Conservation (phyloP, 2,888 invertebrate genomes). For the Andrena camellia region DNA sequence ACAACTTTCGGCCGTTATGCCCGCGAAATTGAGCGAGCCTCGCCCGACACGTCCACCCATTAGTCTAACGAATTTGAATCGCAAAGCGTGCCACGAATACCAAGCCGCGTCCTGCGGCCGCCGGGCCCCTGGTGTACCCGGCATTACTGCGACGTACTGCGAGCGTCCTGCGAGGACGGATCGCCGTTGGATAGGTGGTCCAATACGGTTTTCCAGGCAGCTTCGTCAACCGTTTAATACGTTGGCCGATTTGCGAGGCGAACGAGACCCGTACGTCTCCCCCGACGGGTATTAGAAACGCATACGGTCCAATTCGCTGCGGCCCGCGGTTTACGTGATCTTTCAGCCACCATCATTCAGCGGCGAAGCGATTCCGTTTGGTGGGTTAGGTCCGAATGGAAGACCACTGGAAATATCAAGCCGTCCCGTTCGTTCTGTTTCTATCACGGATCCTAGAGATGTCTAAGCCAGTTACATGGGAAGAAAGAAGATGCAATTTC, state of each 20-base stretch:
- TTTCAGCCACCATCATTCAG: not conserved
- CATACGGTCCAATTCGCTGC: slow-evolving; percentile 23
- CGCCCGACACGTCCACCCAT: slow-evolving; percentile 57
- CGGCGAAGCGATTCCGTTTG: not conserved
- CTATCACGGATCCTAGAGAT: too few species aligned
- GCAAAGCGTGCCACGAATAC: slow-evolving; percentile 65
- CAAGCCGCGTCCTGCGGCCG: slow-evolving; percentile 21
- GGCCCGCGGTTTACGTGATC: slow-evolving; percentile 39
- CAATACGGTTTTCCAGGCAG: slow-evolving; percentile 1
- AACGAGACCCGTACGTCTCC: slow-evolving; percentile 5
- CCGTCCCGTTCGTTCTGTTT: too few species aligned
- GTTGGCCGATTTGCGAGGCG: slow-evolving; percentile 21
- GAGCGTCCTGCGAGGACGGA: slow-evolving; percentile 38
- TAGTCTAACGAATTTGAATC: slow-evolving; percentile 67
- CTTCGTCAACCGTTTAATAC: slow-evolving; percentile 53
- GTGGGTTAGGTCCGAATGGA: too few species aligned
- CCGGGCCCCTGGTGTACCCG: slow-evolving; percentile 10
- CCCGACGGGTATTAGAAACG: slow-evolving; percentile 28
- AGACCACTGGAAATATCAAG: too few species aligned
- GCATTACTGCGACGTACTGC: slow-evolving; percentile 22
- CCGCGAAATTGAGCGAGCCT: slow-evolving; percentile 53
- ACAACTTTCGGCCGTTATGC: slow-evolving; percentile 54
- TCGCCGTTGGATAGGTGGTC: slow-evolving; percentile 38
- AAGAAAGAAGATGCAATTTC: too few species aligned
- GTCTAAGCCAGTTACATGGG: too few species aligned